A percentile compares a stretch with the other conserved stretches of the same genome.
phyloP scores from a whole-genome alignment of 1,140 invertebrate genomes.

The Anoplolepis gracilipes region DNA sequence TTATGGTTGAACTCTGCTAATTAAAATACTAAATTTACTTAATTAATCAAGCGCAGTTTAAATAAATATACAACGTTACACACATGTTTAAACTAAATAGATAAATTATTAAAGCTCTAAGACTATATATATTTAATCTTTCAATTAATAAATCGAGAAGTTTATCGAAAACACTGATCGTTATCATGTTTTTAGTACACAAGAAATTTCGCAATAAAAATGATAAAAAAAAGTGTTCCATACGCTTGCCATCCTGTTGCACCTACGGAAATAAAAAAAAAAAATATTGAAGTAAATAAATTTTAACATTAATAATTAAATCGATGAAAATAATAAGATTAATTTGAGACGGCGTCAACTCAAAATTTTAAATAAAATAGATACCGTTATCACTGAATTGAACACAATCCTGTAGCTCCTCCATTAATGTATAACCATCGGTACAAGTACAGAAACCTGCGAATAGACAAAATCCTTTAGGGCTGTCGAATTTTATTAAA shows the following conservation, averaged over 20 bases:
- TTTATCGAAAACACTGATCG: background rate
- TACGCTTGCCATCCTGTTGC: constrained; percentile 13
- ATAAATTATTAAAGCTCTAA: constrained; percentile 33
- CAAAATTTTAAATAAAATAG: background rate
- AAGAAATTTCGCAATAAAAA: constrained; percentile 24
- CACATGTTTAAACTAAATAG: background rate
- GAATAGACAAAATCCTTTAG: constrained; percentile 24
- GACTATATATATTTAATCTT: background rate
- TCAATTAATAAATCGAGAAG: constrained; percentile 13
- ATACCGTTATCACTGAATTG: constrained; percentile 79
- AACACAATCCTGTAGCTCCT: constrained; percentile 77
- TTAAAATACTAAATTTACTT: constrained; percentile 5
- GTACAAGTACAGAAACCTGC: constrained; percentile 78
- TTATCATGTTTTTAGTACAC: constrained; percentile 6
- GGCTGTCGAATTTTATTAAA: constrained; percentile 13
- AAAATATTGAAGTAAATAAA: constrained; percentile 6
- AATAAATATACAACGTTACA: constrained; percentile 32
- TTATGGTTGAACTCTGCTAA: constrained; percentile 19
- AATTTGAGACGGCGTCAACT: background rate
- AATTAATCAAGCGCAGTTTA: constrained; percentile 1
- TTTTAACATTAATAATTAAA: constrained; percentile 3
- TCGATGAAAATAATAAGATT: background rate
- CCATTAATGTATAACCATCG: constrained; percentile 74
- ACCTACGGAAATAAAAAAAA: constrained; percentile 43
- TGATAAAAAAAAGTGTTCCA: background rate